Conservation (phyloP, 2,113 vertebrate species). For the Zingel zingel region DNA sequence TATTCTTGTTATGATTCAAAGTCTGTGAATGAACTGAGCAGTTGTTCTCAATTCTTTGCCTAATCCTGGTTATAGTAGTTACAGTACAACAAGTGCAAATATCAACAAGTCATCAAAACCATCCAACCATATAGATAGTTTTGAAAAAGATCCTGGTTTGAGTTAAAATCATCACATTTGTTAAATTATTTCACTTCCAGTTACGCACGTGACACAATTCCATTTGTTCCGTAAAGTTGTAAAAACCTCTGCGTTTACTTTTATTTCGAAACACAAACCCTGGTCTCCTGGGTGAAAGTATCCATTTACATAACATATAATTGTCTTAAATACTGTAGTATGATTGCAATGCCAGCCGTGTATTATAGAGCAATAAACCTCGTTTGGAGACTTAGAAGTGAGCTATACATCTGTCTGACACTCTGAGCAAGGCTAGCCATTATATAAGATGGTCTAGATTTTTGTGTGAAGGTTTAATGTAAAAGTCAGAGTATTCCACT, state of each 20-base stretch:
- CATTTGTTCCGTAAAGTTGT: too few relatives aligned
- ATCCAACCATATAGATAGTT: too few relatives aligned
- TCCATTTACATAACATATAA: neutral
- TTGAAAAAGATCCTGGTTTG: too few relatives aligned
- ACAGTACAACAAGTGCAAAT: neutral
- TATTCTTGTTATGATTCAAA: neutral
- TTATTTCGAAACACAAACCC: too few relatives aligned
- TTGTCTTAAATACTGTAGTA: neutral
- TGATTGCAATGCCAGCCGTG: neutral
- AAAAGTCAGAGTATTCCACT: conserved; percentile 57
- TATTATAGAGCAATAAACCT: conserved; percentile 31
- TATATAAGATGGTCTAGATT: conserved; percentile 41
- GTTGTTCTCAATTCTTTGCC: neutral
- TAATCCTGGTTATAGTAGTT: neutral
- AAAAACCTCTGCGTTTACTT: too few relatives aligned
- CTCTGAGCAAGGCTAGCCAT: conserved; percentile 15
- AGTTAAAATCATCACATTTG: too few relatives aligned
- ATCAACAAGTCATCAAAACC: too few relatives aligned
- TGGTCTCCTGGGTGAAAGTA: too few relatives aligned
- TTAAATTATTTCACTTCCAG: too few relatives aligned
- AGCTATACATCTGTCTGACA: conserved; percentile 32
- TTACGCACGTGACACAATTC: too few relatives aligned
- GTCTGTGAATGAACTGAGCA: neutral
- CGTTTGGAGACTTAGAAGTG: conserved; percentile 36
- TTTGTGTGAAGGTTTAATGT: conserved; percentile 49